Percentiles rank a stretch among this genome's conserved stretches.
These are phyloP conservation scores for Phaetusa simplex DNA, from an alignment of 2,113 vertebrate genomes.

Conservation along the genomic window DNA sequence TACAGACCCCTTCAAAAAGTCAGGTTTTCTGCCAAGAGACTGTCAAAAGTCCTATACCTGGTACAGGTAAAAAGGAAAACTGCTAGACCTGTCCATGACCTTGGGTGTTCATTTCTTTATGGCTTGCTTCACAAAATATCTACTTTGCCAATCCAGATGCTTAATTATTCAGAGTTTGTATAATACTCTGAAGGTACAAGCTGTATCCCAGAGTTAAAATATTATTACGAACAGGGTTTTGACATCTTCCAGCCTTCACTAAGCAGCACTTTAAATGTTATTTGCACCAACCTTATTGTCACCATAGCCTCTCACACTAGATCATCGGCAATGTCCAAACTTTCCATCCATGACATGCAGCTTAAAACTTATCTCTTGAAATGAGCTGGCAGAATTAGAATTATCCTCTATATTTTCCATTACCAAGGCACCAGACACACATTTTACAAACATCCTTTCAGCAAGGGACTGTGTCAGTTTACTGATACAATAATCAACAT, in stretches of 20 bases:
- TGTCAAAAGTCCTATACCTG: background rate
- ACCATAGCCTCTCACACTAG: background rate
- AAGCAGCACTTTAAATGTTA: background rate
- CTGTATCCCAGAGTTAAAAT: background rate
- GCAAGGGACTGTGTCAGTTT: constrained; percentile 1
- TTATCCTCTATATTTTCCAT: background rate
- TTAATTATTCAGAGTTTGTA: background rate
- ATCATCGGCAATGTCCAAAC: background rate
- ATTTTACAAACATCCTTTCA: constrained; percentile 29
- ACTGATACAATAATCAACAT: constrained; percentile 41
- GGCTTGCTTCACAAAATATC: background rate
- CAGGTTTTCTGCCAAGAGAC: background rate
- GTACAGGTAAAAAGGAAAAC: background rate
- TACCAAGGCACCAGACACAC: background rate
- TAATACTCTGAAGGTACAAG: background rate
- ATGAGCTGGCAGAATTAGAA: constrained; percentile 1
- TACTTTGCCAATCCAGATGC: background rate
- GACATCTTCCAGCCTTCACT: background rate
- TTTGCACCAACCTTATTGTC: background rate
- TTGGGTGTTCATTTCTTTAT: background rate
- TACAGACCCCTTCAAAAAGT: background rate
- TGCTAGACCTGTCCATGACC: background rate
- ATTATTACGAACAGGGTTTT: background rate
- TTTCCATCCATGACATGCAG: background rate
- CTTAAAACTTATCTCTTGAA: constrained; percentile 11